Evolutionary conservation across 2,888 invertebrate genomes (phyloP).

Genomic region (Athetis lepigone): DNA sequence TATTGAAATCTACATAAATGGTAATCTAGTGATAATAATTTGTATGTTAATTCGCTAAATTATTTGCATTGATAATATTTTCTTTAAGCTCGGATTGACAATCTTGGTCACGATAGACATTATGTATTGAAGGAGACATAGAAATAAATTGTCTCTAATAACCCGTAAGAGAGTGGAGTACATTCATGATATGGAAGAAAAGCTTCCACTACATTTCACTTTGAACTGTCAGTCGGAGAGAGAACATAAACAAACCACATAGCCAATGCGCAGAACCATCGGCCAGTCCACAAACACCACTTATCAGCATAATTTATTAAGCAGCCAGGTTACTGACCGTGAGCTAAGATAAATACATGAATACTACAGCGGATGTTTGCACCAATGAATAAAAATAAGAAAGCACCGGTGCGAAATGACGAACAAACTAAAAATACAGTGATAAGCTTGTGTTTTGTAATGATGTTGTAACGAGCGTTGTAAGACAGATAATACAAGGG

Average conservation of each 20-base stretch:
- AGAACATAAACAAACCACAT: conserved; percentile 30
- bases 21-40: conserved; percentile 19
- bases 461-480: conserved; percentile 44
- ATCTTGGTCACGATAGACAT: background rate
- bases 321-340: conserved; percentile 70
- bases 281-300: conserved; percentile 47
- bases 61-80: conserved; percentile 22
- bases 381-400: conserved; percentile 58
- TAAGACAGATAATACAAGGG: conserved; percentile 37
- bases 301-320: conserved; percentile 67
- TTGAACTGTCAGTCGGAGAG: conserved; percentile 23
- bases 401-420: conserved; percentile 20
- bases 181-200: background rate
- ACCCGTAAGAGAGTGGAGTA: background rate
- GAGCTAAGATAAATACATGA: conserved; percentile 63
- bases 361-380: conserved; percentile 67
- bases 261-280: conserved; percentile 22
- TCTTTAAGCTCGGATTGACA: conserved; percentile 2
- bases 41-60: conserved; percentile 22
- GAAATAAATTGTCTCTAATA: conserved; percentile 7
- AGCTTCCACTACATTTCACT: conserved; percentile 35
- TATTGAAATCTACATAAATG: conserved; percentile 29
- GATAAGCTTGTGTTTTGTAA: conserved; percentile 55
- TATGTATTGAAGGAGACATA: background rate
- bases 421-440: conserved; percentile 41